Evolutionary conservation across 2,888 invertebrate genomes (phyloP).

Genomic region (Molanna angustata): DNA sequence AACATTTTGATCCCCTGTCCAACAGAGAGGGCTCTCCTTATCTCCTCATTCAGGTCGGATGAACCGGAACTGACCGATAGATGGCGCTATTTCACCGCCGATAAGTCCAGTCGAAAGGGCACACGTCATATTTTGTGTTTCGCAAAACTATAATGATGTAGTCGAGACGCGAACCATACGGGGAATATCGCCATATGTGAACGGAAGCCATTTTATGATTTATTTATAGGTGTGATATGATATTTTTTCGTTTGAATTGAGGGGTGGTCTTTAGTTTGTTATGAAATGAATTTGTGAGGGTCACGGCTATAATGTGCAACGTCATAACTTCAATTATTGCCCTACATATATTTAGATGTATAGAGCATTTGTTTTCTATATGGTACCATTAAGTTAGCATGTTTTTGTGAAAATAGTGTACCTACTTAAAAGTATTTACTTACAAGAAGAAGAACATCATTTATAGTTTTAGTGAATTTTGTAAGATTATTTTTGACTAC

Average conservation of each 20-base stretch:
- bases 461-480: too few species aligned
- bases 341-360: slow-evolving; percentile 32
- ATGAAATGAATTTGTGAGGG: slow-evolving; percentile 29
- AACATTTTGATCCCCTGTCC: too few species aligned
- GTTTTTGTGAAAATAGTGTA: too few species aligned
- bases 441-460: too few species aligned
- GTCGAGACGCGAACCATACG: neutral
- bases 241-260: neutral
- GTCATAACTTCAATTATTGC: slow-evolving; percentile 34
- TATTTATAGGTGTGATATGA: neutral
- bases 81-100: slow-evolving; percentile 29
- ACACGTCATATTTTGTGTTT: slow-evolving; percentile 31
- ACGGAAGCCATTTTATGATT: neutral
- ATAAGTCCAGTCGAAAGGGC: slow-evolving; percentile 25
- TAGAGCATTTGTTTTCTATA: slow-evolving; percentile 18
- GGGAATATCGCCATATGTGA: neutral
- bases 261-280: too few species aligned
- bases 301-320: slow-evolving; percentile 32
- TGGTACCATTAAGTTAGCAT: neutral
- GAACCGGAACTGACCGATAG: slow-evolving; percentile 33
- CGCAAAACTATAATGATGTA: slow-evolving; percentile 29
- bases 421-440: too few species aligned
- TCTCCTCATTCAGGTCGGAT: slow-evolving; percentile 32
- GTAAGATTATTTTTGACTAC: too few species aligned
- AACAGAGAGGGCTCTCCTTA: slow-evolving; percentile 15